Conservation (phyloP, 2,888 invertebrate genomes). For the Biston betularia region DNA sequence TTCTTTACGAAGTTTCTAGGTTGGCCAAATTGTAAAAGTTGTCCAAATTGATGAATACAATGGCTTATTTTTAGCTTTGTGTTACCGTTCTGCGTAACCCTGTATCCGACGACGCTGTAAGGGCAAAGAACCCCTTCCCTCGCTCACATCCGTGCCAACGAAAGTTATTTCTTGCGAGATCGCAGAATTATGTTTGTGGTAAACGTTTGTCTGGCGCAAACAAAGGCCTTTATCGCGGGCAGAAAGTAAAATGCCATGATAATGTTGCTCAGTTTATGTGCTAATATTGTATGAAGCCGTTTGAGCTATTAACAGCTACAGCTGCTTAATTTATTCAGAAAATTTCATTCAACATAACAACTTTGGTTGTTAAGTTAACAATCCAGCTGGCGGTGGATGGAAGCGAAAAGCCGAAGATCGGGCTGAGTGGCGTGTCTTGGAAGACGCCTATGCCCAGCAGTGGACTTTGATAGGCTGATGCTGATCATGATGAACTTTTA, state of each 20-base stretch:
- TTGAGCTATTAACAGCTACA: constrained; percentile 20
- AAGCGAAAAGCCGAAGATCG: too few relatives aligned
- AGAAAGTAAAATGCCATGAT: constrained; percentile 20
- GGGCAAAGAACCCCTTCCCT: constrained; percentile 2
- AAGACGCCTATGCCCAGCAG: too few relatives aligned
- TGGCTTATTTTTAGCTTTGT: too few relatives aligned
- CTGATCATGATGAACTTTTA: too few relatives aligned
- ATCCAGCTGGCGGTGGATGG: too few relatives aligned
- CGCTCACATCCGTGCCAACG: constrained; percentile 12
- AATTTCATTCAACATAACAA: neutral
- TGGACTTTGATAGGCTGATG: too few relatives aligned
- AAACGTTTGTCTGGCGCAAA: constrained; percentile 30
- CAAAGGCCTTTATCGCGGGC: constrained; percentile 33
- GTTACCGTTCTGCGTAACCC: too few relatives aligned
- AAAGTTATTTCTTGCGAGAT: constrained; percentile 33
- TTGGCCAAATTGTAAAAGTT: too few relatives aligned
- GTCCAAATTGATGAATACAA: too few relatives aligned
- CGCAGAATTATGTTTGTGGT: constrained; percentile 32
- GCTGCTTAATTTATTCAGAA: neutral
- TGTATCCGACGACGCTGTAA: too few relatives aligned
- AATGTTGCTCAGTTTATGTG: constrained; percentile 23
- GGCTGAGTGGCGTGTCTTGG: too few relatives aligned
- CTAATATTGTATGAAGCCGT: constrained; percentile 24
- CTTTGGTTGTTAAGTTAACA: neutral
- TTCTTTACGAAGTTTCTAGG: too few relatives aligned